These are phyloP conservation scores for Trinorchestia longiramus DNA, from an alignment of 1,140 invertebrate genomes.

Conservation along the genomic window DNA sequence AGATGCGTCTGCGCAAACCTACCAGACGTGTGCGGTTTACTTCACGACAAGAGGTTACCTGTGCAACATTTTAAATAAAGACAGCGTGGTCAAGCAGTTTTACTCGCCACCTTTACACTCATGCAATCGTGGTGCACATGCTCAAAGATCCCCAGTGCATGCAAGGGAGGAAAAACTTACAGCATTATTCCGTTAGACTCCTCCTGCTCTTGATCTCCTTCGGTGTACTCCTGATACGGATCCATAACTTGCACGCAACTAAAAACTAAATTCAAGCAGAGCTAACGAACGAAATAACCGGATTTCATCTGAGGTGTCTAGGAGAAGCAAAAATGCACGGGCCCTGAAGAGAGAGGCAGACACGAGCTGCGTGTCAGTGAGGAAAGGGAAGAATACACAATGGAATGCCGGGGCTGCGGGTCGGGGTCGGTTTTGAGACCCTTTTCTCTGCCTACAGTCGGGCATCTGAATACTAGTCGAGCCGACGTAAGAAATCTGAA, in stretches of 20 bases:
- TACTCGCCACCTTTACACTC: background rate
- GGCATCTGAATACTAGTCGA: background rate
- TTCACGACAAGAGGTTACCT: background rate
- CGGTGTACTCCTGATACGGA: conserved; percentile 34
- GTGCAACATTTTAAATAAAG: background rate
- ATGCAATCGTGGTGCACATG: background rate
- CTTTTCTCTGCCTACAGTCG: background rate
- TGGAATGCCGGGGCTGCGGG: background rate
- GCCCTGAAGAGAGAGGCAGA: conserved; percentile 5
- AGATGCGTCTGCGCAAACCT: background rate
- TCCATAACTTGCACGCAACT: conserved; percentile 30
- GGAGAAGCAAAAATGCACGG: background rate
- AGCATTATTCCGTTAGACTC: conserved; percentile 52
- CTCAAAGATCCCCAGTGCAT: background rate
- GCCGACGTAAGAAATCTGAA: background rate
- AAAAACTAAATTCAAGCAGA: conserved; percentile 14
- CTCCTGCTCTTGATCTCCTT: background rate
- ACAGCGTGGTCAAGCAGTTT: background rate
- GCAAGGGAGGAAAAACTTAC: background rate
- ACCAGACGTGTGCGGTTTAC: background rate
- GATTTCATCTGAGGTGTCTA: conserved; percentile 11
- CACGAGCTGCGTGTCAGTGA: background rate
- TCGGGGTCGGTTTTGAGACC: background rate
- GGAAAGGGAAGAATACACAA: background rate
- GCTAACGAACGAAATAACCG: background rate